Evolutionary conservation across 1,140 invertebrate species (phyloP).

Genomic region (Microvelia longipes): DNA sequence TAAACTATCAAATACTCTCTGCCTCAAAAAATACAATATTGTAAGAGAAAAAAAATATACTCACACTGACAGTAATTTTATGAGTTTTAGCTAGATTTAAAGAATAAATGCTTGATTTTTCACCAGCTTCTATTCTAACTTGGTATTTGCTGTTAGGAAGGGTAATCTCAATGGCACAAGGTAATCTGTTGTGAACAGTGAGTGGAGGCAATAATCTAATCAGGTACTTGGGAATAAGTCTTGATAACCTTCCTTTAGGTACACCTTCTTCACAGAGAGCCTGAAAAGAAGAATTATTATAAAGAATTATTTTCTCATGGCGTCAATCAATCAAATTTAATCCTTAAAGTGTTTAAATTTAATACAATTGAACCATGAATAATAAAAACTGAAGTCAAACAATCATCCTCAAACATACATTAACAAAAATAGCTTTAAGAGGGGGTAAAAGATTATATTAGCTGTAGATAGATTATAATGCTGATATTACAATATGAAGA

Average conservation of each 20-base stretch:
- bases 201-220: constrained; percentile 55
- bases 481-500: no score
- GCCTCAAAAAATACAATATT: no score
- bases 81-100: constrained; percentile 42
- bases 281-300: constrained; percentile 22
- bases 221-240: constrained; percentile 51
- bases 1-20: no score
- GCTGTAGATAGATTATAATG: no score
- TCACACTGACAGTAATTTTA: constrained; percentile 44
- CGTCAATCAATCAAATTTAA: no score
- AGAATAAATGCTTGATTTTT: constrained; percentile 48
- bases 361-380: no score
- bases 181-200: constrained; percentile 57
- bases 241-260: constrained; percentile 25
- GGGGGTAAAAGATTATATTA: no score
- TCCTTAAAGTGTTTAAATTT: no score
- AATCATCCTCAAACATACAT: no score
- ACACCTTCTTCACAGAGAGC: constrained; percentile 33
- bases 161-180: constrained; percentile 45
- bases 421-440: no score
- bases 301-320: no score
- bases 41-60: constrained; percentile 8
- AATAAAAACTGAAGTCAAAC: no score
- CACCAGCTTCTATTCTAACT: constrained; percentile 51
- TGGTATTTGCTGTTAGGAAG: constrained; percentile 36